These are phyloP conservation scores for Psittacula derbiana DNA, from an alignment of 2,797 vertebrate species.

Conservation along the genomic window DNA sequence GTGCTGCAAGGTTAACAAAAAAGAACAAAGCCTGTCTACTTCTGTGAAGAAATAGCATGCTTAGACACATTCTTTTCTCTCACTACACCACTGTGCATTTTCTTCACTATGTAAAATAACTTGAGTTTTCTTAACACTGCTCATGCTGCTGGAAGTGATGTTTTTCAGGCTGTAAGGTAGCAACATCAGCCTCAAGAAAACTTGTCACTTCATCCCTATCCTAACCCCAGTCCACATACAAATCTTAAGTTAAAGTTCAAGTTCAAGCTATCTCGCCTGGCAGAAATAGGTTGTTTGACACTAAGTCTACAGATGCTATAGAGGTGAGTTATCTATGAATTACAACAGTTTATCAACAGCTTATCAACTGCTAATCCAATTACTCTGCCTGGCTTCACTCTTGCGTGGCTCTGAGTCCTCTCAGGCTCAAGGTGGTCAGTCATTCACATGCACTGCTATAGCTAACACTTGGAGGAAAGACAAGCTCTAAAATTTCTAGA, in stretches of 20 bases:
- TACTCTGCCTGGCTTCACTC: not conserved
- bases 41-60: not conserved
- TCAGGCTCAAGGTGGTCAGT: not conserved
- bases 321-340: slow-evolving; percentile 17
- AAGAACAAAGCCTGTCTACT: not conserved
- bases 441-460: not conserved
- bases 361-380: slow-evolving; percentile 20
- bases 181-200: not conserved
- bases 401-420: not conserved
- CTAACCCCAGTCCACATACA: not conserved
- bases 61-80: not conserved
- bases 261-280: not conserved
- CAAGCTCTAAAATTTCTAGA: not conserved
- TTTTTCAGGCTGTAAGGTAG: not conserved
- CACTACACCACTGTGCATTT: not conserved
- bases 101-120: not conserved
- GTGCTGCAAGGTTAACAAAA: not conserved
- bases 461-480: not conserved
- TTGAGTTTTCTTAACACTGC: not conserved
- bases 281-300: not conserved
- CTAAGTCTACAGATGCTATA: not conserved
- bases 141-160: not conserved
- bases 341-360: not conserved
- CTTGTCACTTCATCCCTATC: not conserved
- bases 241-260: not conserved